Base-by-base conservation (phyloP, 2,113 vertebrate species). In the Chlorodrepanis virens region DNA sequence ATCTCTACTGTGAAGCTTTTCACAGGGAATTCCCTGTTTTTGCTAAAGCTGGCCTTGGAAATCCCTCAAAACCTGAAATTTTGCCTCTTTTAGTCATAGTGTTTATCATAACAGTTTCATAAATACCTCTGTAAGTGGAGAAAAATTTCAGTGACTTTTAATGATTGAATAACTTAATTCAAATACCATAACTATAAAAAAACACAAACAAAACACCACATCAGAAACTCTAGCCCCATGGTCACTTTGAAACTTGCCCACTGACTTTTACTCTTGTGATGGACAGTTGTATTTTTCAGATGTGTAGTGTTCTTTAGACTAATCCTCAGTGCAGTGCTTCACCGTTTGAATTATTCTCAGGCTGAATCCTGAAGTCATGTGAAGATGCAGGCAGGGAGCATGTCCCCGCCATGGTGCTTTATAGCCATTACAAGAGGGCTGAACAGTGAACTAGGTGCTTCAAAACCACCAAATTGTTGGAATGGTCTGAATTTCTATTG, bases 141-240 rank as follows among this genome's bases (percentile, higher is more conserved):
- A 14, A 12, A 24, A 44, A 49, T 63, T 63, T 45, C 15, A 15
- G 6, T 29, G 27, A 2, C 25, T 89, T 3, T 39, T 71, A n/a
- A 25, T 37, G 20, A 24, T 3, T 29, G 12, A 83, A 15, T 63
- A 83, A 40, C 15, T 68, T 53, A 24, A n/a, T 77, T 45, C 12
- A 74, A 70, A 54, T 50, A 27, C 42, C 20, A 6, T 42, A 33
- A 27, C 50, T 56, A 20, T 50, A 29, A 64, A 83, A 50, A 40
- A 2, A 1, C 0, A 14, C 4, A 10, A 20, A 25, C 12, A 5
- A 12, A 12, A 1, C 13, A 11, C 8, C 47, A 37, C 42, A 25
- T 50, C 9, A 53, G 14, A 61, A 89, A 40, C 2, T 56, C 12
- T 40, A 28, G 2, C 9, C 8, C 3, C 5, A 13, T 29, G 16